Evolutionary conservation across 2,888 invertebrate genomes (phyloP).

Genomic region (Abrostola tripartita): DNA sequence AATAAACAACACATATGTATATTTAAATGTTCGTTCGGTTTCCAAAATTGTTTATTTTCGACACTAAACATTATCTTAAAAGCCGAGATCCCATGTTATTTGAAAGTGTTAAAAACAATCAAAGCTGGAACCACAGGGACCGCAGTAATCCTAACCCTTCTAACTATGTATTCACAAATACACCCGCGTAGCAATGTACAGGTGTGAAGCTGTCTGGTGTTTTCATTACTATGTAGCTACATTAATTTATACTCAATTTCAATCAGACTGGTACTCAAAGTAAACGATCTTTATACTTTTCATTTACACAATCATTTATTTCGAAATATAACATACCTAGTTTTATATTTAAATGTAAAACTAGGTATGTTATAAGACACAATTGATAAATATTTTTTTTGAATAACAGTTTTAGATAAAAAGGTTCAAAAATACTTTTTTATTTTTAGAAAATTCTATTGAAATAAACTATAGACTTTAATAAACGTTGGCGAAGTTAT

Average conservation of each 20-base stretch:
- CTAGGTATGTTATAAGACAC: not conserved
- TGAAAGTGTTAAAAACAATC: slow-evolving; percentile 6
- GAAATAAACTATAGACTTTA: too few relatives aligned
- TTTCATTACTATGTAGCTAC: slow-evolving; percentile 24
- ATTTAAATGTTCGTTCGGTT: too few relatives aligned
- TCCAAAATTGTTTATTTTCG: too few relatives aligned
- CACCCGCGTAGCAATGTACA: slow-evolving; percentile 1
- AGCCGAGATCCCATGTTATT: not conserved
- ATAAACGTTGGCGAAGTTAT: slow-evolving; percentile 4
- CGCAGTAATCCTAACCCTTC: slow-evolving; percentile 8
- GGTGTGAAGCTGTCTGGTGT: slow-evolving; percentile 27
- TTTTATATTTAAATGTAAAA: not conserved
- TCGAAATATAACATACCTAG: too few relatives aligned
- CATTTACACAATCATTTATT: too few relatives aligned
- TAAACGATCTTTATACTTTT: too few relatives aligned
- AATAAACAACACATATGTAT: too few relatives aligned
- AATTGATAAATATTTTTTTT: not conserved
- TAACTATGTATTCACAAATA: slow-evolving; percentile 8
- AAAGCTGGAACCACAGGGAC: slow-evolving; percentile 1
- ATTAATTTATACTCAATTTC: not conserved
- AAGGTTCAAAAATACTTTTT: too few relatives aligned
- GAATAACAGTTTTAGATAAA: too few relatives aligned
- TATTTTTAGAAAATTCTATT: too few relatives aligned
- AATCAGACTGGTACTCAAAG: too few relatives aligned
- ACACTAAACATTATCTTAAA: not conserved